Evolutionary conservation across 1,140 invertebrate species (phyloP).

Genomic region (Bicyclus anynana): DNA sequence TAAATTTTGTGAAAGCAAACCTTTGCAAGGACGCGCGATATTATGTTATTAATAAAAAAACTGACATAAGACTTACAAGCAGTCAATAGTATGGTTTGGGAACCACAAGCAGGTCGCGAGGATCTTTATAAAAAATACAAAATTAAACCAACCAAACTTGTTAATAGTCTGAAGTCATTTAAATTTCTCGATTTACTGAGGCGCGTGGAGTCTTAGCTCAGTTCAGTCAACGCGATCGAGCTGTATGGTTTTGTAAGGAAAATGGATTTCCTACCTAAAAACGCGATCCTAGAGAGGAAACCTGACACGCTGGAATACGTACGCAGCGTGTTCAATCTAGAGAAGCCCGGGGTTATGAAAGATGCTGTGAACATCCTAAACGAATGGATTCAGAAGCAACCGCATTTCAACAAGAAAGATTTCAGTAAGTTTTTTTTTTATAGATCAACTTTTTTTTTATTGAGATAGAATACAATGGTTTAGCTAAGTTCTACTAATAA

Average conservation of each 20-base stretch:
- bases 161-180: not conserved
- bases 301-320: slow-evolving; percentile 22
- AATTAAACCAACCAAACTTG: not conserved
- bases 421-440: slow-evolving; percentile 28
- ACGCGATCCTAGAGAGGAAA: slow-evolving; percentile 8
- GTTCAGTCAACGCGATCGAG: slow-evolving; percentile 1
- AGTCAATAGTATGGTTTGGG: not conserved
- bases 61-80: not conserved
- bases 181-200: not conserved
- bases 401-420: slow-evolving; percentile 32
- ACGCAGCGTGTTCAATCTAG: slow-evolving; percentile 20
- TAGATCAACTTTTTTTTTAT: not conserved
- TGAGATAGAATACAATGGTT: too few relatives aligned
- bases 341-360: slow-evolving; percentile 23
- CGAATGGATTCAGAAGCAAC: slow-evolving; percentile 32
- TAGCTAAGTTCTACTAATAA: too few relatives aligned
- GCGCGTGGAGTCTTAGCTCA: slow-evolving; percentile 3
- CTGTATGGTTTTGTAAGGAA: slow-evolving; percentile 7
- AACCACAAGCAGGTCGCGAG: not conserved
- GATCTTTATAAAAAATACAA: not conserved
- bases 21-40: not conserved
- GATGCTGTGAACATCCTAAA: slow-evolving; percentile 27
- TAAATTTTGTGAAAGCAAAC: not conserved
- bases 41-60: not conserved
- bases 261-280: slow-evolving; percentile 21